These are phyloP conservation scores for Rattus rattus DNA, from an alignment of 2,113 vertebrate species.

Conservation along the genomic window DNA sequence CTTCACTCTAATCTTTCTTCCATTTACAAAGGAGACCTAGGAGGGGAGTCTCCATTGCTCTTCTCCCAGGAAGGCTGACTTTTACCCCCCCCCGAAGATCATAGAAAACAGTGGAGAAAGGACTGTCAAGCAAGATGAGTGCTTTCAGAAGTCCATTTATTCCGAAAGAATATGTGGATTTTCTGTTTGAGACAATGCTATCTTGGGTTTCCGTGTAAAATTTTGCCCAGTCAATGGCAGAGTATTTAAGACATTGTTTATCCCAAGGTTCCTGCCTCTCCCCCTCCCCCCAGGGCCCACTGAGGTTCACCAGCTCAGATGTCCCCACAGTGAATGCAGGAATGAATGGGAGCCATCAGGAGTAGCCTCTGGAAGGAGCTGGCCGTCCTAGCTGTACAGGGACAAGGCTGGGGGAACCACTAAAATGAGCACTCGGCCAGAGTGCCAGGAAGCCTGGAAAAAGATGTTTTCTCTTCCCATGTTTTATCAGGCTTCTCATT, in stretches of 20 bases:
- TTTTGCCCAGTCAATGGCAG: background rate
- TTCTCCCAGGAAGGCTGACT: background rate
- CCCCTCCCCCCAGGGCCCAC: background rate
- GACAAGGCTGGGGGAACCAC: background rate
- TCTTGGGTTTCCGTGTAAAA: background rate
- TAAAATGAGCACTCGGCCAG: background rate
- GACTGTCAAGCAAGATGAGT: background rate
- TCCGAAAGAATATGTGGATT: background rate
- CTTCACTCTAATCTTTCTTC: background rate
- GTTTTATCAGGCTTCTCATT: background rate
- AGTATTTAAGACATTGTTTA: background rate
- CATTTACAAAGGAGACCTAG: background rate
- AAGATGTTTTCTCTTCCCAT: rapidly evolving
- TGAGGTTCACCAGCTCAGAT: background rate
- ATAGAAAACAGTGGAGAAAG: background rate
- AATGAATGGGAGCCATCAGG: background rate
- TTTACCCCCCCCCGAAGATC: background rate
- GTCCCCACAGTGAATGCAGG: background rate
- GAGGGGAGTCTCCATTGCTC: background rate
- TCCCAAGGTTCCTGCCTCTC: background rate
- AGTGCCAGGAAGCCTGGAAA: background rate
- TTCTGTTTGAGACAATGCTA: background rate
- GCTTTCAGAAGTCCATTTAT: background rate
- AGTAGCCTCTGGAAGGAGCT: background rate
- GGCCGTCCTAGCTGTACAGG: background rate